phyloP scores from a whole-genome alignment of 1,140 invertebrate species.

The Zaprionus inermis region DNA sequence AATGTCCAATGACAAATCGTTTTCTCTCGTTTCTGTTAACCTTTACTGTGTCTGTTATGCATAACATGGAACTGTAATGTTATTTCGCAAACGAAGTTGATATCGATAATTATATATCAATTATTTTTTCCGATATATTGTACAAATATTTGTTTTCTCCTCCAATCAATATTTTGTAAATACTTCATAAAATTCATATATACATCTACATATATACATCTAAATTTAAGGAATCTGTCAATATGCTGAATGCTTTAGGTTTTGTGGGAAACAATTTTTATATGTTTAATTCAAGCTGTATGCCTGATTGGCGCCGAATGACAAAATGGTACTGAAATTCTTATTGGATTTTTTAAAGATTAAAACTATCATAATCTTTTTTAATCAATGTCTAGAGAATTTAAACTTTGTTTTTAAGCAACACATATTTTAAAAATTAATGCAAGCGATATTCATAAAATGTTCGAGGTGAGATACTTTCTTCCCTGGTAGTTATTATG shows the following conservation, averaged over 20 bases:
- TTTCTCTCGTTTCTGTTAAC: background rate
- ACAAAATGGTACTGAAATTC: background rate
- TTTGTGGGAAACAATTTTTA: background rate
- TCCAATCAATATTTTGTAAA: background rate
- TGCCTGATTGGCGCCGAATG: background rate
- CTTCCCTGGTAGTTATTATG: constrained; percentile 21
- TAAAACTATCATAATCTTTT: background rate
- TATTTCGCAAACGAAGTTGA: background rate
- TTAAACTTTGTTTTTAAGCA: background rate
- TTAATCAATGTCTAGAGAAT: background rate
- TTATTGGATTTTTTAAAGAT: background rate
- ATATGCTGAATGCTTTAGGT: background rate
- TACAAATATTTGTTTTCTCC: background rate
- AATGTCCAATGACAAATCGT: background rate
- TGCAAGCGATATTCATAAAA: constrained; percentile 28
- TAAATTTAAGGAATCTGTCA: background rate
- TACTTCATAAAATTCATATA: background rate
- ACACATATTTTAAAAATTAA: background rate
- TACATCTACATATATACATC: background rate
- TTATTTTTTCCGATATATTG: background rate
- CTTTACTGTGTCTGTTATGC: background rate
- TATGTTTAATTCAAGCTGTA: background rate
- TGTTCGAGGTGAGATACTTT: constrained; percentile 4
- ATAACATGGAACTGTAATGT: background rate
- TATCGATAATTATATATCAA: background rate